Base-by-base conservation (phyloP, 2,113 vertebrate genomes). In the Trochalopteron elliotii region DNA sequence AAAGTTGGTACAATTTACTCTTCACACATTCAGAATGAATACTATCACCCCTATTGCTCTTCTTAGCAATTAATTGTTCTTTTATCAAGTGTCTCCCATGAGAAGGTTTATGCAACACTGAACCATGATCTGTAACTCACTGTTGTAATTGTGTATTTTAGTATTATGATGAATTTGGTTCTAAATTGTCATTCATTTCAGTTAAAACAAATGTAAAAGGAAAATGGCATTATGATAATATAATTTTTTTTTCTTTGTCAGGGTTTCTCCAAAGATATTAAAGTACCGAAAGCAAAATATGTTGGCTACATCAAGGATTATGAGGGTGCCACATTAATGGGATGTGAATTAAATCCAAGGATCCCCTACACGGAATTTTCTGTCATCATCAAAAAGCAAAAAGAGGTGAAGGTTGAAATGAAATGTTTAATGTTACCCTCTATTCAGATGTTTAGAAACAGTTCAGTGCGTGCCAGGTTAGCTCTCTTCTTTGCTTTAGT, bases 201-300 rank as follows among this genome's bases (percentile, higher is more conserved):
- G 6, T 70, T 80, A 57, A 83, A 91, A 64, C 15, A 79, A 81
- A 45, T 65, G 4, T 61, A 42, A 72, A 75, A 64, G 24, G 10
- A 68, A 93, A 85, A 82, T 12, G 15, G 3, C 27, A 39, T 94
- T 13, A 8, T 86, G n/a, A 52, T 20, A 64, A n/a, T 47, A 20
- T 49, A 15, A 15, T 10, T 17, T 12, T 24, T 25, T n/a, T 28
- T 25, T 33, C 16, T 83, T 28, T 37, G 30, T 55, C 92, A 99
- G 99, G 99, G 99, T 95, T 99, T 99, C 95, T 99, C 99, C 94
- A 99, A 99, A 98, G 99, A 99, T 96, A 99, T 99, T 95, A 99
- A 99, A 98, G 99, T 99, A 94, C 98, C 99, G 90, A 99, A 99
- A 97, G 98, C 98, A 93, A 99, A 99, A 95, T 99, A 99, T 45